These are phyloP conservation scores for Perca schrenkii DNA, from an alignment of 2,113 vertebrate genomes.

Conservation along the genomic window DNA sequence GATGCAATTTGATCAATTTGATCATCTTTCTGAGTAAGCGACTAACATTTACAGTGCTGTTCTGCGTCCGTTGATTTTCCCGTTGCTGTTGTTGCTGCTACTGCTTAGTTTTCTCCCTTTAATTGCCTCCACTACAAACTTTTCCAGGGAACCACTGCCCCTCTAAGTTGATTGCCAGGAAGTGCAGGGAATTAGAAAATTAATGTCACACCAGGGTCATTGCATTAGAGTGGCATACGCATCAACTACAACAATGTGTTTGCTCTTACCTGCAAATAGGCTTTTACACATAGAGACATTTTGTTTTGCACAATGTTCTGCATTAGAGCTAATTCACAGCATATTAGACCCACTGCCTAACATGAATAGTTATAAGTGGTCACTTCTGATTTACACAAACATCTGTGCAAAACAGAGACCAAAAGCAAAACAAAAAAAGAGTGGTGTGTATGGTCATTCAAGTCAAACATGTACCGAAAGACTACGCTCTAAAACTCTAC, in stretches of 20 bases:
- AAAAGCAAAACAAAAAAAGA: not conserved
- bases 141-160: constrained; percentile 79
- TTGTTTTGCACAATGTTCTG: constrained; percentile 12
- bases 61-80: constrained; percentile 48
- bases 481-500: constrained; percentile 13
- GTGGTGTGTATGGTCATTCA: not conserved
- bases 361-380: not conserved
- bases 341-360: not conserved
- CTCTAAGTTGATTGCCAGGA: constrained; percentile 83
- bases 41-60: constrained; percentile 76
- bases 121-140: constrained; percentile 78
- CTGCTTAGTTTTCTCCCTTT: constrained; percentile 67
- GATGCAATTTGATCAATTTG: constrained; percentile 79
- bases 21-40: constrained; percentile 78
- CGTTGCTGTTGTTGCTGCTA: constrained; percentile 60
- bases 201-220: constrained; percentile 76
- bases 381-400: not conserved
- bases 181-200: constrained; percentile 84
- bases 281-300: constrained; percentile 24
- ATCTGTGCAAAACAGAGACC: not conserved
- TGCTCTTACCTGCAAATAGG: constrained; percentile 5
- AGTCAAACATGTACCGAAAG: constrained; percentile 12
- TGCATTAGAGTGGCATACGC: constrained; percentile 66
- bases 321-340: not conserved
- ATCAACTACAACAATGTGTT: constrained; percentile 23